phyloP scores from a whole-genome alignment of 2,113 vertebrate species.

The Ascaphus truei region DNA sequence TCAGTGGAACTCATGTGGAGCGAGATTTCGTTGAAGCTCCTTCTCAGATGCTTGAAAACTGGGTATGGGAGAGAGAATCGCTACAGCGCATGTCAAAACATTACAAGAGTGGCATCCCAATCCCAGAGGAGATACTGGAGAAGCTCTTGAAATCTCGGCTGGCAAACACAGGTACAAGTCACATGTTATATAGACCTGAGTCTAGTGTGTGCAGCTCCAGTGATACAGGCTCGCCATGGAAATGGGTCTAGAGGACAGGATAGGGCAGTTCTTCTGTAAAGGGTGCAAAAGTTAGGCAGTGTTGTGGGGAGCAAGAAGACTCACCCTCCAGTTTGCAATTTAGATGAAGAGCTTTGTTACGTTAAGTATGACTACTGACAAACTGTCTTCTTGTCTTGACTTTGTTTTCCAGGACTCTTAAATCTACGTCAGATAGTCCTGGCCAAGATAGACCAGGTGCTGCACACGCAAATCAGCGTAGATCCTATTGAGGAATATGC shows the following conservation, averaged over 20 bases:
- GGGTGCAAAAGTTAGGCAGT: too few species aligned
- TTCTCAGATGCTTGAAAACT: slow-evolving; percentile 96
- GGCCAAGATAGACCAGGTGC: slow-evolving; percentile 86
- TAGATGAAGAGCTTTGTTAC: too few species aligned
- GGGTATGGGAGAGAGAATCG: slow-evolving; percentile 94
- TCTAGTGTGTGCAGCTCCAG: too few species aligned
- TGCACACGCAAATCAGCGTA: slow-evolving; percentile 72
- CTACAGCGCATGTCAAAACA: slow-evolving; percentile 87
- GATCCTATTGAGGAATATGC: slow-evolving; percentile 82
- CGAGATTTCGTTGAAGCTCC: slow-evolving; percentile 92
- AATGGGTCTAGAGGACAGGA: too few species aligned
- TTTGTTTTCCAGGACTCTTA: slow-evolving; percentile 74
- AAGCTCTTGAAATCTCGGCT: slow-evolving; percentile 89
- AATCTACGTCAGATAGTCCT: slow-evolving; percentile 92
- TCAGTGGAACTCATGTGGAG: slow-evolving; percentile 92
- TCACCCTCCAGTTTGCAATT: too few species aligned
- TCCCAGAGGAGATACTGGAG: slow-evolving; percentile 80
- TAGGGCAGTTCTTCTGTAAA: too few species aligned
- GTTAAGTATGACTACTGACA: too few species aligned
- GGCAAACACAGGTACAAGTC: slow-evolving; percentile 88
- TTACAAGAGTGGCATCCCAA: slow-evolving; percentile 67
- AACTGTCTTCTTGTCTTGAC: background rate
- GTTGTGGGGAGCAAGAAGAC: too few species aligned
- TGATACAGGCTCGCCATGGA: too few species aligned
- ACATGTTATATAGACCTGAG: too few species aligned